A percentile compares a stretch with the other conserved stretches of the same genome.
These are phyloP conservation scores for Pissodes strobi DNA, from an alignment of 1,140 invertebrate genomes.

Conservation along the genomic window DNA sequence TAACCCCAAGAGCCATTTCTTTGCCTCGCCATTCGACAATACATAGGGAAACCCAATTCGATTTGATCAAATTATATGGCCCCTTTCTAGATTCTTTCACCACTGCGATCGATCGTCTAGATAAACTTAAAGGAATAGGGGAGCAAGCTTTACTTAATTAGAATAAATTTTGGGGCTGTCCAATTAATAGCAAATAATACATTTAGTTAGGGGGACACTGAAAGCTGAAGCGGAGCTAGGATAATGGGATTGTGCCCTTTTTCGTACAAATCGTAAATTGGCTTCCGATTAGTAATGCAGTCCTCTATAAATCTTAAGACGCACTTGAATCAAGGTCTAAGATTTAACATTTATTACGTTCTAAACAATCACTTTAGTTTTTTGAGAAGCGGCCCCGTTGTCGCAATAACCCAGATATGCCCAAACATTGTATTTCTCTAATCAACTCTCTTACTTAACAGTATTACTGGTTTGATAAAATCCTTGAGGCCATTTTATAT, in stretches of 20 bases:
- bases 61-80: constrained; percentile 19
- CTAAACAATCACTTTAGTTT: too few species aligned
- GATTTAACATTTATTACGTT: too few species aligned
- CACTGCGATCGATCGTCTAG: constrained; percentile 36
- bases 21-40: background rate
- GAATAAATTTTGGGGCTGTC: constrained; percentile 48
- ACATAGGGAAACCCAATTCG: constrained; percentile 21
- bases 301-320: constrained; percentile 15
- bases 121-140: constrained; percentile 37
- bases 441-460: too few species aligned
- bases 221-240: constrained; percentile 8
- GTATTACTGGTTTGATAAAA: too few species aligned
- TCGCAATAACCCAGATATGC: too few species aligned
- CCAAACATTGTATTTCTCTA: too few species aligned
- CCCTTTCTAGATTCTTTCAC: constrained; percentile 9
- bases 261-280: constrained; percentile 19
- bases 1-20: background rate
- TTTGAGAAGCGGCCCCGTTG: too few species aligned
- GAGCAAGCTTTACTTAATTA: constrained; percentile 43
- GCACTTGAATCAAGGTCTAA: too few species aligned
- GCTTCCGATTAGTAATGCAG: constrained; percentile 12
- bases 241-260: constrained; percentile 23
- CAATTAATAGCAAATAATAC: constrained; percentile 44
- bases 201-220: constrained; percentile 18
- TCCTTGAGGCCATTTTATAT: too few species aligned